A percentile compares a stretch with the other conserved stretches of the same genome.
Conservation (phyloP, 2,113 vertebrate genomes). For the Sceloporus undulatus region DNA sequence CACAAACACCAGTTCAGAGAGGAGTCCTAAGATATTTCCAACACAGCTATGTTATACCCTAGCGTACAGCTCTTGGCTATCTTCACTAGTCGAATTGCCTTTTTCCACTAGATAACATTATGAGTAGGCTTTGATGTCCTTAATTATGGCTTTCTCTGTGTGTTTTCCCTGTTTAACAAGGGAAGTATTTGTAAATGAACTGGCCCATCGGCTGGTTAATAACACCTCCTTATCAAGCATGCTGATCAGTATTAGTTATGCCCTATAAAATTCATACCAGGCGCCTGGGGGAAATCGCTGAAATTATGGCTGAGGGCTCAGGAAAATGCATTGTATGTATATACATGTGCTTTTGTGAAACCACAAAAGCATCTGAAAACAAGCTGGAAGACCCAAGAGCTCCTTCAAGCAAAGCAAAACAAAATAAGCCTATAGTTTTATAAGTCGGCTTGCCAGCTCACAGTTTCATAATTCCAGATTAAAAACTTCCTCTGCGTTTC, state of each 20-base stretch:
- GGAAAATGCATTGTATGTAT: neutral
- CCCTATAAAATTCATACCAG: conserved; percentile 67
- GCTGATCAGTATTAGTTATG: conserved; percentile 77
- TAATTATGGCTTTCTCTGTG: conserved; percentile 49
- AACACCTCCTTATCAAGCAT: conserved; percentile 68
- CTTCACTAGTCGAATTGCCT: too few species aligned
- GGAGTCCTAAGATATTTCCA: too few species aligned
- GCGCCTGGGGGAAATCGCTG: conserved; percentile 64
- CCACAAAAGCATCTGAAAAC: fast-evolving
- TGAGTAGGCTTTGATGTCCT: too few species aligned
- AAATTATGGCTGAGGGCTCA: neutral
- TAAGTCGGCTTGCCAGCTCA: neutral
- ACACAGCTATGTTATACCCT: too few species aligned
- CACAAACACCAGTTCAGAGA: too few species aligned
- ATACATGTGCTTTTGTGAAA: neutral
- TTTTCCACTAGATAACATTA: too few species aligned
- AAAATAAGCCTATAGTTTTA: neutral
- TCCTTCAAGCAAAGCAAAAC: neutral
- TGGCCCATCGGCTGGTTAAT: conserved; percentile 70
- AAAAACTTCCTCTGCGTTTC: conserved; percentile 28
- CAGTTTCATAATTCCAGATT: conserved; percentile 52
- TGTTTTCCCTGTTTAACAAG: conserved; percentile 63
- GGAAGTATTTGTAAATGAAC: conserved; percentile 65
- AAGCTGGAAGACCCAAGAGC: neutral
- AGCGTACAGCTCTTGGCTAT: too few species aligned